Evolutionary conservation across 2,113 vertebrate genomes (phyloP).

Genomic region (Sylvietta virens): DNA sequence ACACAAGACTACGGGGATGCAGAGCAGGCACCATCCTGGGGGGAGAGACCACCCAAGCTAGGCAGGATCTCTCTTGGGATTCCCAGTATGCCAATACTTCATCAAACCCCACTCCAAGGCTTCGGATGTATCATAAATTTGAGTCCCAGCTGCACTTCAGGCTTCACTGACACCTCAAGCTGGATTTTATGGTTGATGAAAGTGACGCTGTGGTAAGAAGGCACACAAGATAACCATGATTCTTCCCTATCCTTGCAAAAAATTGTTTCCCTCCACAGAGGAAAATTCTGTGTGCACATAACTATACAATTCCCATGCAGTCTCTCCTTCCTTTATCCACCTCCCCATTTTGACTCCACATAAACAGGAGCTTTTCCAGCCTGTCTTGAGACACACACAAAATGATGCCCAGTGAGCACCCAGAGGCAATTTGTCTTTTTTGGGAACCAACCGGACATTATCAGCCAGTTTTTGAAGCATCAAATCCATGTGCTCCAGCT

Average conservation of each 20-base stretch:
- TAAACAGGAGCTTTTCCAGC: not conserved
- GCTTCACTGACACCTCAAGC: not conserved
- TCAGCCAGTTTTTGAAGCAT: not conserved
- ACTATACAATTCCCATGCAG: rapidly evolving
- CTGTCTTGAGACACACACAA: not conserved
- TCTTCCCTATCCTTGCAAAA: not conserved
- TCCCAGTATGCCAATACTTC: not conserved
- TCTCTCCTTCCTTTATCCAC: not conserved
- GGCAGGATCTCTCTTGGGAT: not conserved
- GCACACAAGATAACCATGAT: not conserved
- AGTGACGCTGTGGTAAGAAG: not conserved
- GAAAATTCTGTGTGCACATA: not conserved
- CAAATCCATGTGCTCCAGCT: not conserved
- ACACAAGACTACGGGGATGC: not conserved
- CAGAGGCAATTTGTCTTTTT: not conserved
- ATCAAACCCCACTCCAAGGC: not conserved
- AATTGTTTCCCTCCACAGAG: not conserved
- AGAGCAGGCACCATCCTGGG: not conserved
- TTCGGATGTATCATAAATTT: not conserved
- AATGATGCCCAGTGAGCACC: not conserved
- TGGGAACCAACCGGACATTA: not conserved
- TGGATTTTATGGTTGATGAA: not conserved
- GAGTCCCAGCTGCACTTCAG: not conserved
- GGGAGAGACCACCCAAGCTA: not conserved
- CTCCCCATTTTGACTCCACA: not conserved